A percentile compares a stretch with the other conserved stretches of the same genome.
These are phyloP conservation scores for Manduca sexta DNA, from an alignment of 1,140 invertebrate species.

Conservation along the genomic window DNA sequence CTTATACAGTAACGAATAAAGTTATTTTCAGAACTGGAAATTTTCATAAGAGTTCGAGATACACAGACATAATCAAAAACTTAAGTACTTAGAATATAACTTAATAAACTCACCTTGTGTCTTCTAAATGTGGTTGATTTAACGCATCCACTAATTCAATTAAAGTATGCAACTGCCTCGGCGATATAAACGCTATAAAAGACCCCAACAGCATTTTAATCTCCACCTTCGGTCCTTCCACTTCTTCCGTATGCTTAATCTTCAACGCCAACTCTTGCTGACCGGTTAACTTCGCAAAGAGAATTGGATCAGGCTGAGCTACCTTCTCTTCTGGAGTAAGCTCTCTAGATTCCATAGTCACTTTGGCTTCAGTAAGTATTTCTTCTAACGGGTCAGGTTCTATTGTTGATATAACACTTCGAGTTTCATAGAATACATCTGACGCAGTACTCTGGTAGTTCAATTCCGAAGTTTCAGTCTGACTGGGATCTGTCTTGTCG, in stretches of 20 bases:
- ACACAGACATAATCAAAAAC: no score
- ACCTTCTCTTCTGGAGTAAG: conserved; percentile 47
- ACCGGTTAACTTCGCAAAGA: conserved; percentile 83
- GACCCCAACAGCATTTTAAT: conserved; percentile 86
- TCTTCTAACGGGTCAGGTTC: conserved; percentile 50
- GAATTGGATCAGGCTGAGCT: conserved; percentile 72
- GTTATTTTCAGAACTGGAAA: no score
- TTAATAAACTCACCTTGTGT: conserved; percentile 72
- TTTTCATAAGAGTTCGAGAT: no score
- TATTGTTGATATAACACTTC: conserved; percentile 60
- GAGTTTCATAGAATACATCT: conserved; percentile 63
- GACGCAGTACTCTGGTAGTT: conserved; percentile 56
- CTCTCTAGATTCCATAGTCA: conserved; percentile 34
- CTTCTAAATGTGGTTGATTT: conserved; percentile 80
- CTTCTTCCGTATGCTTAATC: conserved; percentile 86
- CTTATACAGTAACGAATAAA: no score
- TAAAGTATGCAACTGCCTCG: conserved; percentile 88
- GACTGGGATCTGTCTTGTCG: conserved; percentile 39
- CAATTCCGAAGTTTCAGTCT: conserved; percentile 44
- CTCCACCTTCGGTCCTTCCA: conserved; percentile 87
- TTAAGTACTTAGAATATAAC: no score
- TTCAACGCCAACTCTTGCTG: conserved; percentile 85
- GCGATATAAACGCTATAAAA: conserved; percentile 85
- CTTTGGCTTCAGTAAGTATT: conserved; percentile 37
- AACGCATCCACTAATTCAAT: conserved; percentile 81